Evolutionary conservation across 2,113 vertebrate species (phyloP), one percentile per base, ranked within the genome.

Genomic region (Telmatochromis brichardi): DNA sequence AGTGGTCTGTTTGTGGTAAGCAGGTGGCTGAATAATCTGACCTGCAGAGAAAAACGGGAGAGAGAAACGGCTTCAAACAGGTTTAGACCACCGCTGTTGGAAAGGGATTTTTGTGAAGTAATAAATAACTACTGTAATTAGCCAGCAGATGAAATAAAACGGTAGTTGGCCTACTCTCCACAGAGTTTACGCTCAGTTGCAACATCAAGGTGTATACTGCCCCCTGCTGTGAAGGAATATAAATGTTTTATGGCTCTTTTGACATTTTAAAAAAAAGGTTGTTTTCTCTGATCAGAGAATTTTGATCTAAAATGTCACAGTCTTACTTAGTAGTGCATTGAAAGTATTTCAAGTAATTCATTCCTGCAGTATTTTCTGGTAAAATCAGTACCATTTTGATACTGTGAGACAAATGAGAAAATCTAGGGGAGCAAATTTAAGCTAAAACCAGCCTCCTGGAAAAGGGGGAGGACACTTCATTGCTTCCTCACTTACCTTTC

Each of bases 161-260:
- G 21, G 76, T 26, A 42, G 14, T 68, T 55, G 76, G 17, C 15
- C 6, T 81, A 10, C 51, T 23, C 51, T 84, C 42, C 42, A 31
- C 71, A 50, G 23, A 76, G 23, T 47, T 50, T 50, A 5, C 23
- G 0, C 42, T 76, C 71, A 50, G 42, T 11, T 68, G 33, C 28
- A 58, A 65, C 45, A 47, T 71, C 6, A 80, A 86, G 86, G 73
- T 60, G 23, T 40, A 82, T 37, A 81, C 91, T 91, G 91, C 91
- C 90, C 84, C 83, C 93, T 90, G 47, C 80, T 86, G 86, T n/a
- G 11, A 33, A 33, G 10, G 47, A 33, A 47, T 85, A 58, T 80
- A 47, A 17, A 76, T 54, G 42, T 42, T 53, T 54, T 19, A 31
- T 50, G 42, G 71, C 15, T 50, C 15, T 76, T 47, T 12, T 47